These are phyloP conservation scores for Tylochromis polylepis DNA, from an alignment of 2,113 vertebrate genomes.

Conservation along the genomic window DNA sequence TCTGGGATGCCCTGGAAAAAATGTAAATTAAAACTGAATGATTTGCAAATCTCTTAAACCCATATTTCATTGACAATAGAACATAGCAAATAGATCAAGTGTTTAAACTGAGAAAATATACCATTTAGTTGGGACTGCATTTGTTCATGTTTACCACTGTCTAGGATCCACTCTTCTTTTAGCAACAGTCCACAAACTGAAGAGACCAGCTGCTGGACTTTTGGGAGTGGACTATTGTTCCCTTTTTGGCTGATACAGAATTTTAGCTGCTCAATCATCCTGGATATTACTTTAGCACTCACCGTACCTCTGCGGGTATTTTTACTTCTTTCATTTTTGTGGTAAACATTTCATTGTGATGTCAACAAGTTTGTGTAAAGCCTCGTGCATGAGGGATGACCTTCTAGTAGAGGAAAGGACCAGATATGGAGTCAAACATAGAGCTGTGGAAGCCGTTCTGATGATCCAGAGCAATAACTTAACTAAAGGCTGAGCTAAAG, in stretches of 20 bases:
- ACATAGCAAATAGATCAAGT: background rate
- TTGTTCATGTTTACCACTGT: background rate
- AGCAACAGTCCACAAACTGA: background rate
- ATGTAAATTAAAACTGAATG: background rate
- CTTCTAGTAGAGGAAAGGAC: background rate
- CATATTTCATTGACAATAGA: background rate
- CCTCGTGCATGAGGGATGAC: background rate
- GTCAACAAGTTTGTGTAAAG: background rate
- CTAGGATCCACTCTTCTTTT: background rate
- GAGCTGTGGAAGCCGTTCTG: background rate
- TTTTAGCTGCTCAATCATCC: background rate
- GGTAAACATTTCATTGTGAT: background rate
- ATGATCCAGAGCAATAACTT: background rate
- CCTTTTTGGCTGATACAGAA: background rate
- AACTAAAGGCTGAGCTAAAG: background rate
- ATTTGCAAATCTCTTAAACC: background rate
- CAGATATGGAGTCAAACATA: background rate
- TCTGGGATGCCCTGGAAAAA: background rate
- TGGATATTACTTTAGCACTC: background rate
- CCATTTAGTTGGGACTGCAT: background rate
- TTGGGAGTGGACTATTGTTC: background rate
- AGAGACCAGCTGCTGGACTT: background rate
- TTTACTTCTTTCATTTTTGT: background rate
- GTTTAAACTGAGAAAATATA: background rate
- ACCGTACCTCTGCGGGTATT: background rate